These are phyloP conservation scores for Lacerta viridis DNA, from an alignment of 2,797 vertebrate genomes.

Conservation along the genomic window DNA sequence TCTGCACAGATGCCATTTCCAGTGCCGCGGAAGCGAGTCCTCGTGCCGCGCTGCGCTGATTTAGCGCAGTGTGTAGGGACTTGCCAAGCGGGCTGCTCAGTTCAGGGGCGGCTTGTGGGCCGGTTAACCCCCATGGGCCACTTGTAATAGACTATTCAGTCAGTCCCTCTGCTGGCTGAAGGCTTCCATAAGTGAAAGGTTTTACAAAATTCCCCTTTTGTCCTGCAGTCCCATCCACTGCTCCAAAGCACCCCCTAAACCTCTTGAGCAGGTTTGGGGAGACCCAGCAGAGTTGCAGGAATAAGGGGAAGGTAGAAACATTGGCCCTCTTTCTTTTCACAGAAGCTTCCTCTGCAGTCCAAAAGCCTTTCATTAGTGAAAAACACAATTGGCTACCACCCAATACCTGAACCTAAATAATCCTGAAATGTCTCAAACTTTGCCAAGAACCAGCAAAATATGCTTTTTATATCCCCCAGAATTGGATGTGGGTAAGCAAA, in stretches of 20 bases:
- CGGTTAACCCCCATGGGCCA: too few relatives aligned
- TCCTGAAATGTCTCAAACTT: not conserved
- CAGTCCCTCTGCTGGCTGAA: not conserved
- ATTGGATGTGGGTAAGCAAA: not conserved
- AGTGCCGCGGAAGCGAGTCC: too few relatives aligned
- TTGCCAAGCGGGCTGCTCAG: too few relatives aligned
- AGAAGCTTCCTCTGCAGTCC: not conserved
- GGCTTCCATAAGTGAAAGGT: not conserved
- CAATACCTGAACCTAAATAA: not conserved
- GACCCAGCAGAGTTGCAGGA: not conserved
- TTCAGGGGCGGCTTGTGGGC: too few relatives aligned
- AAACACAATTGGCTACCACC: too few relatives aligned
- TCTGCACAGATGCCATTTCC: too few relatives aligned
- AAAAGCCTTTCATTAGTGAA: not conserved
- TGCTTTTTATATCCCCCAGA: not conserved
- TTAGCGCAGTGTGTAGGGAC: too few relatives aligned
- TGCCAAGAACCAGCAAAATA: not conserved
- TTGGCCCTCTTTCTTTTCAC: not conserved
- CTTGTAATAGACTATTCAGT: not conserved
- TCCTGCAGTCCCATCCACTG: not conserved
- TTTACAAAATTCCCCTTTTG: not conserved
- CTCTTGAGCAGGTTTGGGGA: not conserved
- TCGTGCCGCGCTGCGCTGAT: too few relatives aligned
- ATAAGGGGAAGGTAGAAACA: not conserved
- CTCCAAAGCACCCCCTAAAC: too few relatives aligned